phyloP scores from a whole-genome alignment of 2,888 invertebrate species.

The Linyphia triangularis region DNA sequence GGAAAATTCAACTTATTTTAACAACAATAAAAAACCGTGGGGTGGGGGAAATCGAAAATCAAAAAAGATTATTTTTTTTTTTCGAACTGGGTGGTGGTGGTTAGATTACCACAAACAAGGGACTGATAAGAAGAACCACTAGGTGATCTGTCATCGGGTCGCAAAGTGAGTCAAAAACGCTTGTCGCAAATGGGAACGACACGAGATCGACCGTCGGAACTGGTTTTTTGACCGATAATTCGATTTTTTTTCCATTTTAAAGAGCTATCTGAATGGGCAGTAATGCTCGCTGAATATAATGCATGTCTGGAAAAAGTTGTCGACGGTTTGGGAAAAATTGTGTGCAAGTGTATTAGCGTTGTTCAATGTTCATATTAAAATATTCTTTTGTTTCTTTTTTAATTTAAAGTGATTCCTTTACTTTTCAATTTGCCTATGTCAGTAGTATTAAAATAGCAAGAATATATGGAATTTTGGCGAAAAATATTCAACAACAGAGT shows the following conservation, averaged over 20 bases:
- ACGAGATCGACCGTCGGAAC: slow-evolving; percentile 33
- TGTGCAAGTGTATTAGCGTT: too few species aligned
- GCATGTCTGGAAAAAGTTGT: too few species aligned
- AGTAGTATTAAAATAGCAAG: too few species aligned
- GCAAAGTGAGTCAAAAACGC: slow-evolving; percentile 47
- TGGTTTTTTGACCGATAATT: slow-evolving; percentile 33
- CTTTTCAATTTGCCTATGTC: too few species aligned
- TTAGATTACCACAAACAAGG: background rate
- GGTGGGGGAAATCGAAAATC: slow-evolving; percentile 23
- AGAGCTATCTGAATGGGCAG: background rate
- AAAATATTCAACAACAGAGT: too few species aligned
- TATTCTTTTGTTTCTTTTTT: too few species aligned
- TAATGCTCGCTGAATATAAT: too few species aligned
- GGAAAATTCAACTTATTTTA: slow-evolving; percentile 65
- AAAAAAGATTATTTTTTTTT: slow-evolving; percentile 19
- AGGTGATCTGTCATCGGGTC: slow-evolving; percentile 48
- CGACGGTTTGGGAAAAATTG: too few species aligned
- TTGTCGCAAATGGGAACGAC: slow-evolving; percentile 41
- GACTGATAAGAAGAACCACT: slow-evolving; percentile 32
- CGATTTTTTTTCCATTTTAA: background rate
- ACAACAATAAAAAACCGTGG: slow-evolving; percentile 47
- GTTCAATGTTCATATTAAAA: too few species aligned
- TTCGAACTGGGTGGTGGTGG: slow-evolving; percentile 21
- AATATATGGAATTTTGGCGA: too few species aligned
- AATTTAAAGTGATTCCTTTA: too few species aligned